Conservation (phyloP, 2,797 vertebrate genomes). For the Eulemur rubriventer region DNA sequence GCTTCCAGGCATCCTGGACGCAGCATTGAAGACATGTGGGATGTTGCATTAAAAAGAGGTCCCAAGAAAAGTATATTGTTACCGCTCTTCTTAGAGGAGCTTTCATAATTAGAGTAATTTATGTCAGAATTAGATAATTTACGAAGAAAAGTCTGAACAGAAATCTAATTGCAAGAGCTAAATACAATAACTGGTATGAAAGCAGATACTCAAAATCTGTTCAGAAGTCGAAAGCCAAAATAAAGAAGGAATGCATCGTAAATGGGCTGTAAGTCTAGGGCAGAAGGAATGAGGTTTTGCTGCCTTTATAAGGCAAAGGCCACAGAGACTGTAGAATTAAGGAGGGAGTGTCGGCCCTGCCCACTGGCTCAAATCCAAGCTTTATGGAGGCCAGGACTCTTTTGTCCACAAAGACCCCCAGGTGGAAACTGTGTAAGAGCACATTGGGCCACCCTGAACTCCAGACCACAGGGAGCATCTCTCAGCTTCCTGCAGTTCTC, state of each 20-base stretch:
- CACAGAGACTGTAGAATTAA: not conserved
- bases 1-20: not conserved
- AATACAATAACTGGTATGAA: conserved; percentile 14
- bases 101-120: conserved; percentile 44
- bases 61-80: not conserved
- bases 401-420: not conserved
- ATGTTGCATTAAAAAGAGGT: not conserved
- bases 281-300: not conserved
- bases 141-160: conserved; percentile 10
- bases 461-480: not conserved
- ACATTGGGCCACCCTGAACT: not conserved
- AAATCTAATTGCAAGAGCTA: conserved; percentile 41
- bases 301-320: not conserved
- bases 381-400: not conserved
- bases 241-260: not conserved
- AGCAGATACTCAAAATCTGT: conserved; percentile 45
- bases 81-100: not conserved
- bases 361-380: not conserved
- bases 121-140: conserved; percentile 22
- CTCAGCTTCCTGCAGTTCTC: not conserved
- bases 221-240: conserved; percentile 47
- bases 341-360: rapidly evolving
- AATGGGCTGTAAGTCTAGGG: not conserved
- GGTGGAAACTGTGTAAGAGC: rapidly evolving
- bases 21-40: not conserved